Percentiles rank a stretch among this genome's conserved stretches.
Conservation (phyloP, 2,888 invertebrate species). For the Brenthis daphne region DNA sequence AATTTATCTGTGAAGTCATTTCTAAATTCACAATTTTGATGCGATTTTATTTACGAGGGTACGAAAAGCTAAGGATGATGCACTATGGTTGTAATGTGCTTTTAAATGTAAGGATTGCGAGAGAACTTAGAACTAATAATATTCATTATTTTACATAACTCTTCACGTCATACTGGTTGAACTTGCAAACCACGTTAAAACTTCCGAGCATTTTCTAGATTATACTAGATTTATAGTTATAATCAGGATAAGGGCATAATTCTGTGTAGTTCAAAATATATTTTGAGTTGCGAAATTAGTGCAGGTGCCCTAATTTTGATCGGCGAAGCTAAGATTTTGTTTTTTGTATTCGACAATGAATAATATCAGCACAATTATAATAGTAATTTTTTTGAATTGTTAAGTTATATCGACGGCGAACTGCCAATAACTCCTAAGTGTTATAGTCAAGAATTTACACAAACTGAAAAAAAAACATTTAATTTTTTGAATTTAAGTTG, state of each 20-base stretch:
- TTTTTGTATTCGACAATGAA: not conserved
- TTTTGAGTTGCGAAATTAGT: conserved; percentile 1
- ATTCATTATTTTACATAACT: not conserved
- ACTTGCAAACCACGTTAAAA: not conserved
- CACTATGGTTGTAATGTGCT: conserved; percentile 28
- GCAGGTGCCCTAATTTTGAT: not conserved
- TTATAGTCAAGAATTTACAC: too few species aligned
- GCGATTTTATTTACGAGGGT: conserved; percentile 8
- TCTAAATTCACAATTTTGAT: not conserved
- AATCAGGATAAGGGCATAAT: not conserved
- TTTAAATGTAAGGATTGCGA: conserved; percentile 21
- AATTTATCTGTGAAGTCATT: not conserved
- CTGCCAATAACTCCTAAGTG: too few species aligned
- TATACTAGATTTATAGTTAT: conserved; percentile 8
- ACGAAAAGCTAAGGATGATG: conserved; percentile 2
- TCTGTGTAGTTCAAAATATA: conserved; percentile 1
- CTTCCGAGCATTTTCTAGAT: conserved; percentile 5
- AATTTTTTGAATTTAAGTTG: too few species aligned
- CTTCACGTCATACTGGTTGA: conserved; percentile 1
- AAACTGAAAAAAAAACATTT: too few species aligned
- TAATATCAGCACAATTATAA: not conserved
- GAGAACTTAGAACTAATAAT: conserved; percentile 4
- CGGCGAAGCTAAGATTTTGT: not conserved
- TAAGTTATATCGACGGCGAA: too few species aligned
- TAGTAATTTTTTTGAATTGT: not conserved